Evolutionary conservation across 2,888 invertebrate genomes (phyloP).

Genomic region (Eledona agricola): DNA sequence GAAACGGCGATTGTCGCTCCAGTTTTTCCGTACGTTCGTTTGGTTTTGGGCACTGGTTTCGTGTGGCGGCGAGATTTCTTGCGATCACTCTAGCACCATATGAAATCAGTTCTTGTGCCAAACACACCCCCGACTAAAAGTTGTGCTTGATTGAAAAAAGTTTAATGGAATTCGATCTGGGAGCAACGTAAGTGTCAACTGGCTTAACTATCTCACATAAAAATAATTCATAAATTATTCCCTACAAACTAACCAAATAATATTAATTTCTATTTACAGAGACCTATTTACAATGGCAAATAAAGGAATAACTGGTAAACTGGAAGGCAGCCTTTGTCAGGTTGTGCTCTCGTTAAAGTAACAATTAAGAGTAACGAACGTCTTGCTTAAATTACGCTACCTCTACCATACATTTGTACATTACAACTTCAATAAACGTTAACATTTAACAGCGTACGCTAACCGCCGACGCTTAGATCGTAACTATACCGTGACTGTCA

Average conservation of each 20-base stretch:
- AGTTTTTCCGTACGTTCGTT: conserved; percentile 35
- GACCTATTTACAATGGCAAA: conserved; percentile 30
- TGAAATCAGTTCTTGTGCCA: conserved; percentile 67
- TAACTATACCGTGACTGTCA: conserved; percentile 56
- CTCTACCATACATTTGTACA: conserved; percentile 25
- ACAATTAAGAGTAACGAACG: conserved; percentile 19
- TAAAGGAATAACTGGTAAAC: conserved; percentile 29
- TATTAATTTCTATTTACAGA: conserved; percentile 29
- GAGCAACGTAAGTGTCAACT: too few species aligned
- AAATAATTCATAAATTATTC: conserved; percentile 27
- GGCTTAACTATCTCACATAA: too few species aligned
- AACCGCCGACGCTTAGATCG: too few species aligned
- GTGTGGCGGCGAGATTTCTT: conserved; percentile 70
- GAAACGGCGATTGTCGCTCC: conserved; percentile 29
- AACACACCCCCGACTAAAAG: conserved; percentile 11
- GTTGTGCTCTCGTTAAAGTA: conserved; percentile 29
- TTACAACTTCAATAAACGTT: conserved; percentile 14
- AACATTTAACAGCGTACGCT: too few species aligned
- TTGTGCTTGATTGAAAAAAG: neutral
- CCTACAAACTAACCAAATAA: conserved; percentile 11
- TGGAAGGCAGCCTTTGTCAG: conserved; percentile 34
- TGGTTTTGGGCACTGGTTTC: conserved; percentile 70
- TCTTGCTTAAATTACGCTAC: too few species aligned
- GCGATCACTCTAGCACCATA: conserved; percentile 76
- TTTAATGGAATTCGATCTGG: neutral